Percentiles rank a stretch among this genome's conserved stretches.
These are phyloP conservation scores for Aporrectodea caliginosa DNA, from an alignment of 1,140 invertebrate genomes.

Conservation along the genomic window DNA sequence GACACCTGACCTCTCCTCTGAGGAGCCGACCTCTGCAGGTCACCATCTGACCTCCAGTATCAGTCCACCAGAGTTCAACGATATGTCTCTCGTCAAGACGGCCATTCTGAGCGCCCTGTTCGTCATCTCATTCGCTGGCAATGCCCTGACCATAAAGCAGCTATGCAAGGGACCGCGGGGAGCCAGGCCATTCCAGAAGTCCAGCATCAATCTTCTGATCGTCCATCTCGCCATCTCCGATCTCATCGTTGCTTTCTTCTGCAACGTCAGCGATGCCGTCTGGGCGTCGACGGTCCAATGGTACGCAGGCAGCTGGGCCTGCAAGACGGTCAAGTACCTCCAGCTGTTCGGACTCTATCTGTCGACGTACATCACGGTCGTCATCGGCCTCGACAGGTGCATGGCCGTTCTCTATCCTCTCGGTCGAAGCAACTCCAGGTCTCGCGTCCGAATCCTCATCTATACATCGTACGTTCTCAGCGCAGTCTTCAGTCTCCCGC, in stretches of 20 bases:
- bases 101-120: constrained; percentile 67
- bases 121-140: constrained; percentile 68
- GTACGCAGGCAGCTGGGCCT: constrained; percentile 70
- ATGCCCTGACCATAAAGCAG: constrained; percentile 70
- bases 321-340: constrained; percentile 75
- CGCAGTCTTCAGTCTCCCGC: constrained; percentile 69
- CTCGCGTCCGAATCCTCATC: constrained; percentile 50
- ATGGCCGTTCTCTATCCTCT: not conserved
- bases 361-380: not conserved
- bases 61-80: constrained; percentile 39
- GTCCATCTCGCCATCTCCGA: constrained; percentile 68
- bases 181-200: constrained; percentile 60
- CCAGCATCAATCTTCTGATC: constrained; percentile 72
- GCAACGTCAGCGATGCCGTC: constrained; percentile 64
- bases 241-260: constrained; percentile 72
- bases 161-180: constrained; percentile 60
- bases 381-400: not conserved
- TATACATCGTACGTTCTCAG: constrained; percentile 67
- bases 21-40: no score
- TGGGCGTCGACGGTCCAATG: constrained; percentile 76
- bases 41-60: no score
- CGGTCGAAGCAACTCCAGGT: constrained; percentile 63
- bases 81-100: constrained; percentile 60
- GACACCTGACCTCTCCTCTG: no score
- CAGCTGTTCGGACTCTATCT: constrained; percentile 57